Conservation (phyloP, 2,113 vertebrate species). For the Leucosticte australis region DNA sequence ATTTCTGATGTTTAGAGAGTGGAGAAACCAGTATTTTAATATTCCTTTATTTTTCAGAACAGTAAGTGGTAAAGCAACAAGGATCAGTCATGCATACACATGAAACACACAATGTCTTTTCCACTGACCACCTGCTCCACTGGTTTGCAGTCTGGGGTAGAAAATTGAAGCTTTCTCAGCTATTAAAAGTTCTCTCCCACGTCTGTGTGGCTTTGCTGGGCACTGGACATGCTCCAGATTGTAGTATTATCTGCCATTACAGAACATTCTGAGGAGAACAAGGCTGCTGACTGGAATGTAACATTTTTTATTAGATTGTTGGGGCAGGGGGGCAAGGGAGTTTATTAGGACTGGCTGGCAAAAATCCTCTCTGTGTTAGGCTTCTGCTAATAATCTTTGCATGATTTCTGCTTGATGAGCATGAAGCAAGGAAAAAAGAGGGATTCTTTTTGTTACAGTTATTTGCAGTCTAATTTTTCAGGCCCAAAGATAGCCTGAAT, state of each 20-base stretch:
- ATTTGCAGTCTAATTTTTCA: constrained; percentile 79
- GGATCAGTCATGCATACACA: not conserved
- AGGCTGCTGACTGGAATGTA: not conserved
- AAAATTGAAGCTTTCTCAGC: not conserved
- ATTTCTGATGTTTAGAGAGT: not conserved
- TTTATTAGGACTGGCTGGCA: not conserved
- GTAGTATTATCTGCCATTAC: not conserved
- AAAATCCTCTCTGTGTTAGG: not conserved
- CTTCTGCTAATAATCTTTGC: not conserved
- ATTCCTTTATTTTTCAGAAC: not conserved
- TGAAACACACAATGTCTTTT: not conserved
- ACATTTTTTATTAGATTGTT: accelerated
- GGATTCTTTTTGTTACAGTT: constrained; percentile 47
- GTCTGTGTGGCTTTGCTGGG: not conserved
- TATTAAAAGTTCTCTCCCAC: not conserved
- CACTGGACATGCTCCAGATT: not conserved
- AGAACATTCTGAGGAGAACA: not conserved
- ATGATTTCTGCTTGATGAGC: not conserved
- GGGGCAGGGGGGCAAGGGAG: not conserved
- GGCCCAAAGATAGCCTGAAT: constrained; percentile 68
- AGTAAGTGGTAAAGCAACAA: not conserved
- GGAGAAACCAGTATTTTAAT: not conserved
- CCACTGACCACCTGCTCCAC: not conserved
- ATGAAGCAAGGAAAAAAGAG: not conserved
- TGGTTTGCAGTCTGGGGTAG: not conserved